A percentile compares a stretch with the other conserved stretches of the same genome.
Conservation (phyloP, 2,797 vertebrate genomes). For the Pyrocephalus nanus region DNA sequence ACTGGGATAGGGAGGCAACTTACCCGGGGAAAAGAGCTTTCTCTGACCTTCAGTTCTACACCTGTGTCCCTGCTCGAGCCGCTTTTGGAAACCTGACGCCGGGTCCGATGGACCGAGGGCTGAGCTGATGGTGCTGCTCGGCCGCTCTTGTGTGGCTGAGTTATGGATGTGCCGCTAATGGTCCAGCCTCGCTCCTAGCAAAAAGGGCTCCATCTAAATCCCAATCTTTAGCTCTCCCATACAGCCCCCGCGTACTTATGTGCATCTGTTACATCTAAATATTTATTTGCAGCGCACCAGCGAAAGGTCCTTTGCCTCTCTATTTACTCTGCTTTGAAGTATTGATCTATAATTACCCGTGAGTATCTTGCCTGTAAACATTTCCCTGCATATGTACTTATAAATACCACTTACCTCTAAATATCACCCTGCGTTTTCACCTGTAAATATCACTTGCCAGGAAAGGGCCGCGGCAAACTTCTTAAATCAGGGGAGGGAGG, state of each 20-base stretch:
- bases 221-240: background rate
- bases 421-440: constrained; percentile 24
- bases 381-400: constrained; percentile 52
- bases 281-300: constrained; percentile 44
- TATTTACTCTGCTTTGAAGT: constrained; percentile 58
- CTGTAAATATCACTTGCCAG: constrained; percentile 47
- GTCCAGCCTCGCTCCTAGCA: background rate
- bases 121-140: background rate
- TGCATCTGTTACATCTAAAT: constrained; percentile 34
- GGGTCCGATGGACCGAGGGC: background rate
- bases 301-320: constrained; percentile 54
- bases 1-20: background rate
- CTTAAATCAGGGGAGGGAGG: constrained; percentile 8
- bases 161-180: background rate
- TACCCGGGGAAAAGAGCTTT: background rate
- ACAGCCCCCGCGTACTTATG: background rate
- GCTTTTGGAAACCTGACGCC: background rate
- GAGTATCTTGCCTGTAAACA: constrained; percentile 56
- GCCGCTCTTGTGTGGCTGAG: background rate
- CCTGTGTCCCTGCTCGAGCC: background rate
- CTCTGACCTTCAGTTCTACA: background rate
- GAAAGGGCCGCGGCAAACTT: constrained; percentile 15
- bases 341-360: constrained; percentile 57
- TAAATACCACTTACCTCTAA: constrained; percentile 63
- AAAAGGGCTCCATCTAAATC: constrained; percentile 24